Percentiles rank a stretch among this genome's conserved stretches.
These are phyloP conservation scores for Notolepis coatsorum DNA, from an alignment of 2,797 vertebrate genomes.

Conservation along the genomic window DNA sequence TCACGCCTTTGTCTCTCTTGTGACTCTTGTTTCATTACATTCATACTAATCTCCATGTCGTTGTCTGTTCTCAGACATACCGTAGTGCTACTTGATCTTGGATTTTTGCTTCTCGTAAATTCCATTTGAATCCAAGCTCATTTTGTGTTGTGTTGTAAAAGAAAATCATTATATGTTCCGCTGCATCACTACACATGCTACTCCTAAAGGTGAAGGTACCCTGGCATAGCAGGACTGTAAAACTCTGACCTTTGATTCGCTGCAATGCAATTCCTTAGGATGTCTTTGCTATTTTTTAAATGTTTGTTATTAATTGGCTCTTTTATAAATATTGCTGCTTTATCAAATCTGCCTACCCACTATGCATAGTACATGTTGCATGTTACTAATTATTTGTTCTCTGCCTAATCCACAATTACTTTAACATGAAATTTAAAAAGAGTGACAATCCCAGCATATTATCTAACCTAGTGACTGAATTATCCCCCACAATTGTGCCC, in stretches of 20 bases:
- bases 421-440: slow-evolving; percentile 1
- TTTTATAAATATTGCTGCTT: background rate
- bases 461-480: background rate
- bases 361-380: slow-evolving; percentile 5
- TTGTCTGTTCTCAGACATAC: slow-evolving; percentile 5
- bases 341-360: slow-evolving; percentile 3
- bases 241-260: background rate
- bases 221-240: background rate
- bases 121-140: slow-evolving; percentile 7
- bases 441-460: too few species aligned
- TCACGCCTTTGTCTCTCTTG: slow-evolving; percentile 35
- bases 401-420: background rate
- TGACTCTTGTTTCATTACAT: background rate
- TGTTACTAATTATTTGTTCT: slow-evolving; percentile 29
- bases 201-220: slow-evolving; percentile 24
- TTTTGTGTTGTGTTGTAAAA: slow-evolving; percentile 11
- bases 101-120: slow-evolving; percentile 17
- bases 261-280: background rate
- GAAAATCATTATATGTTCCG: slow-evolving; percentile 52
- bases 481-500: background rate
- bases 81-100: slow-evolving; percentile 4
- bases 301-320: background rate
- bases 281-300: background rate
- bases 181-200: slow-evolving; percentile 67
- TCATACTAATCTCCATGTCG: slow-evolving; percentile 9